Base-by-base conservation (phyloP, 2,888 invertebrate genomes). In the Stenchaetothrips biformis region DNA sequence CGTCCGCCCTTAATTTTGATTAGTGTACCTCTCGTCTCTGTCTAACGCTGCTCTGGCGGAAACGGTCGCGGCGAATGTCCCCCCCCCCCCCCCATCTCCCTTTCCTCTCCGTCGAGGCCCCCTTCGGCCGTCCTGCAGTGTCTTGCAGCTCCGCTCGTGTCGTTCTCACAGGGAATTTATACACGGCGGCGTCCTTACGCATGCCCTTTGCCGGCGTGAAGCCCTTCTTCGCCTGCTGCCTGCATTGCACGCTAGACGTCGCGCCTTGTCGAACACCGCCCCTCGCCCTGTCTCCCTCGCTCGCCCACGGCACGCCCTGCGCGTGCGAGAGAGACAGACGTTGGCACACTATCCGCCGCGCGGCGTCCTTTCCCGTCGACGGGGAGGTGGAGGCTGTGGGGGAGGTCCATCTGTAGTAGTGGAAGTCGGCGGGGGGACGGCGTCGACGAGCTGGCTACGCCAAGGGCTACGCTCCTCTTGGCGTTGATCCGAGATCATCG, bases 1-100 rank as follows among this genome's bases (percentile, higher is more conserved):
- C 67, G 11, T 25, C 67, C 9, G 67, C 67, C 67, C 67, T 74
- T 74, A 74, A 74, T 74, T 74, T 21, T 74, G 67, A 74, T 74
- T 74, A 74, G 67, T 74, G 7, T 25, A 11, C 67, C 25, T 25
- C 67, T 7, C 67, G 7, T 37, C 37, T 37, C n/a, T n/a, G n/a
- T n/a, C n/a, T n/a, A n/a, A n/a, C 37, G 37, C 37, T n/a, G 37
- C 37, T 37, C 37, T 37, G 37, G 37, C 37, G 37, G 37, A 37
- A 37, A 37, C 13, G 53, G 16, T 53, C 53, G 0, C 53, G 13
- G n/a, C n/a, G n/a, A n/a, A 13, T 11, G 16, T 53, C 53, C 4
- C 53, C 0, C 13, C 53, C 13, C 13, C 13, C 53, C 53, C 16
- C 18, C 13, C 53, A 13, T 53, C 53, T 9, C 53, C 53, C 53